Base-by-base conservation (phyloP, 2,888 invertebrate species). In the Caenorhabditis wallacei region DNA sequence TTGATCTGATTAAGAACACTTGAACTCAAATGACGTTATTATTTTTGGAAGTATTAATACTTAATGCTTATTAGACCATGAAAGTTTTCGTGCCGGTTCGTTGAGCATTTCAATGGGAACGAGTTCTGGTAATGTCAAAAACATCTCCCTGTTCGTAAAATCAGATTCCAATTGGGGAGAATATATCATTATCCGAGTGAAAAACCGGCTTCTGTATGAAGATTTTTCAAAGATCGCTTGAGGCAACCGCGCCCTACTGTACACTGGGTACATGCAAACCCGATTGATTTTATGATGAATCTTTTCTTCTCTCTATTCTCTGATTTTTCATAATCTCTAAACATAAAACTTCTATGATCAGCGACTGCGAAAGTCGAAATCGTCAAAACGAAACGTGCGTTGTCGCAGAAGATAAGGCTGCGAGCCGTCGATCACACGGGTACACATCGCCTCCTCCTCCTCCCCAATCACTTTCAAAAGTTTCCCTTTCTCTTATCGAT, bases 381-480 rank as follows among this genome's bases (percentile, higher is more conserved):
- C 48, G 57, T 48, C 48, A 20, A 43, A 69, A 56, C 69, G 69
- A 57, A 57, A 57, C 69, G 56, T 57, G 69, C 69, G 46, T 43
- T 43, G 46, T 56, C 56, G 53, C 30, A 56, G 59, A 57, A 46
- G 59, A 71, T 59, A 71, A 48, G 26, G 24, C 53, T 24, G 59
- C 70, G 70, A 70, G 51, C 59, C 53, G 63, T 66, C 66, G 53
- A 66, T 66, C 66, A 66, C 66, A 66, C 66, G 69, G 69, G 69
- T 69, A 69, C 69, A 69, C 69, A 69, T n/a, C 46, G 56, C 46
- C 56, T 30, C 24, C 48, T n/a, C n/a, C n/a, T n/a, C n/a, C n/a
- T n/a, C 40, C 46, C 56, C 74, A 56, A 59, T 68, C 75, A 75
- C 75, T 75, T 75, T 75, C 68, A 75, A 68, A 75, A 75, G 75